phyloP scores from a whole-genome alignment of 2,113 vertebrate species.

The Chaetops frenatus region DNA sequence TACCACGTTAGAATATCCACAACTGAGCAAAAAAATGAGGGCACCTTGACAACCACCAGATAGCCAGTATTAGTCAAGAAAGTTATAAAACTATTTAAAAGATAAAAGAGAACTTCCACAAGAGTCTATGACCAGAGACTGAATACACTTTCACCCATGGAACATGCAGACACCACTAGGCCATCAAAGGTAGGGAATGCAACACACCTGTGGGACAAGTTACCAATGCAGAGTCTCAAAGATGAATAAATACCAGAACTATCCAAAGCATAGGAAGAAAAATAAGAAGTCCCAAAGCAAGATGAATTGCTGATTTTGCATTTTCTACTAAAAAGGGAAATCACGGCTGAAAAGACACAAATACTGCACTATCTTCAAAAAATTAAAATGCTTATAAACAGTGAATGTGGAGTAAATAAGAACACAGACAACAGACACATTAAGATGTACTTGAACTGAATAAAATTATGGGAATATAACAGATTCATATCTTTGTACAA shows the following conservation, averaged over 20 bases:
- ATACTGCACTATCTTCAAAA: not conserved
- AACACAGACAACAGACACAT: not conserved
- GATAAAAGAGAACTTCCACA: not conserved
- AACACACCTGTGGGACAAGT: not conserved
- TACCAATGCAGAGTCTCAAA: not conserved
- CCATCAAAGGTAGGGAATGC: not conserved
- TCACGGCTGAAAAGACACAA: not conserved
- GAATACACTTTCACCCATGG: not conserved
- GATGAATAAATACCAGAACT: not conserved
- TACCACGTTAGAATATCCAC: not conserved
- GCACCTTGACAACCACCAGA: not conserved
- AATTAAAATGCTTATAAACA: not conserved
- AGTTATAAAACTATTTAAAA: not conserved
- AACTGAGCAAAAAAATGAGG: not conserved
- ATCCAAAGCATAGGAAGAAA: not conserved
- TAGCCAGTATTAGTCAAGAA: not conserved
- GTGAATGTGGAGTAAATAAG: not conserved
- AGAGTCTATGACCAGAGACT: not conserved
- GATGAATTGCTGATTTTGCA: not conserved
- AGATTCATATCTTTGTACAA: not conserved
- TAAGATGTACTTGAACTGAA: not conserved
- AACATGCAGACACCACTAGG: not conserved
- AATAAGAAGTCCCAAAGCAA: not conserved
- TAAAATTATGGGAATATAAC: not conserved
- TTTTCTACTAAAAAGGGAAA: not conserved